Conservation (phyloP, 2,797 vertebrate species). For the Gila robusta region DNA sequence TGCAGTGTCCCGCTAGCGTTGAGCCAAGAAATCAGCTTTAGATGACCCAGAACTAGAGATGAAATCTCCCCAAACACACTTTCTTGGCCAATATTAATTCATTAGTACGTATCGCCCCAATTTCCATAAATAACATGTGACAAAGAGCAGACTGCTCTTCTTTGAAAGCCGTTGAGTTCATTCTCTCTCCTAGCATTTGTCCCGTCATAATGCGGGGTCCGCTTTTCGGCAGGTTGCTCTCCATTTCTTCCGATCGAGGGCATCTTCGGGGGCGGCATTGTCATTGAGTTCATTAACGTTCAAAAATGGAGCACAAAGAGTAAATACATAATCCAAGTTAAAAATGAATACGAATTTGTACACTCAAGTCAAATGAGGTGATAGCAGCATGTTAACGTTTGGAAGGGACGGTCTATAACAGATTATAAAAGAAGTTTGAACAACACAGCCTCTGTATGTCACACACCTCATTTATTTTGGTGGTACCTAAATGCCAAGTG, state of each 20-base stretch:
- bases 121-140: slow-evolving; percentile 22
- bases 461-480: slow-evolving; percentile 42
- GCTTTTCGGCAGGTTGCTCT: no score
- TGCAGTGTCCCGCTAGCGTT: neutral
- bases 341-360: neutral
- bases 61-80: slow-evolving; percentile 8
- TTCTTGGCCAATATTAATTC: slow-evolving; percentile 26
- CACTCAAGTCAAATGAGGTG: slow-evolving; percentile 8
- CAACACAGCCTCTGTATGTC: neutral
- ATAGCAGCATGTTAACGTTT: slow-evolving; percentile 20
- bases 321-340: neutral
- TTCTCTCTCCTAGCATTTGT: no score
- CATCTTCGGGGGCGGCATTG: no score
- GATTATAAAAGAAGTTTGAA: slow-evolving; percentile 19
- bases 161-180: neutral
- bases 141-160: neutral
- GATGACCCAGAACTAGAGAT: neutral
- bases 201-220: no score
- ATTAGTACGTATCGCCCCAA: neutral
- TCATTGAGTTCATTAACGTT: neutral
- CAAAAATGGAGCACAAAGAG: neutral
- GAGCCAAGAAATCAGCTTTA: slow-evolving; percentile 26
- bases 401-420: neutral
- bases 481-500: slow-evolving; percentile 9
- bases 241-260: no score